These are phyloP conservation scores for Lutjanus campechanus DNA, from an alignment of 2,797 vertebrate species.

Conservation along the genomic window DNA sequence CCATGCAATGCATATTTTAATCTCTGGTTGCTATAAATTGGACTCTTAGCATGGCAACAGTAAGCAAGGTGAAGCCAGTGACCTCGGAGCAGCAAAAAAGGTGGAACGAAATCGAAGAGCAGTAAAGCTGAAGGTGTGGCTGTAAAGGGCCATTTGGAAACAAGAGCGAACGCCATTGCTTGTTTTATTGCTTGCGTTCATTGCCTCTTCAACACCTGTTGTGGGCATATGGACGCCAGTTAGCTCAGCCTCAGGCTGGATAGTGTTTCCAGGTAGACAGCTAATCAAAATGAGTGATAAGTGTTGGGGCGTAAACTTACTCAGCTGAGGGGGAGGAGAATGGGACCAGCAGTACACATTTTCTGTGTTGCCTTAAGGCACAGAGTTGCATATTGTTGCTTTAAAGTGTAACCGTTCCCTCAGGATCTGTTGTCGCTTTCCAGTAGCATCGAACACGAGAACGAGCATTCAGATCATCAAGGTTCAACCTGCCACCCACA, in stretches of 20 bases:
- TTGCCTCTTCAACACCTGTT: slow-evolving; percentile 66
- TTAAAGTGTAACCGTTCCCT: slow-evolving; percentile 38
- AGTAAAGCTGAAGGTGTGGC: slow-evolving; percentile 37
- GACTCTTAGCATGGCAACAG: not conserved
- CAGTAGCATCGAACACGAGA: slow-evolving; percentile 10
- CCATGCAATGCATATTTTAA: slow-evolving; percentile 16
- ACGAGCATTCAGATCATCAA: slow-evolving; percentile 38
- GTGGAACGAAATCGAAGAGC: not conserved
- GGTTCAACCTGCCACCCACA: slow-evolving; percentile 29
- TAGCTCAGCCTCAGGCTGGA: slow-evolving; percentile 57
- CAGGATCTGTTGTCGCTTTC: slow-evolving; percentile 27
- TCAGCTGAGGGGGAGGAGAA: slow-evolving; percentile 41
- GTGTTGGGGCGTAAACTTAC: slow-evolving; percentile 46
- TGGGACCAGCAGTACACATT: slow-evolving; percentile 25
- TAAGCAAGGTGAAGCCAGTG: not conserved
- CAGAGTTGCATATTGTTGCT: slow-evolving; percentile 21
- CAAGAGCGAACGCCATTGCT: slow-evolving; percentile 45
- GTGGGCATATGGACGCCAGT: slow-evolving; percentile 49
- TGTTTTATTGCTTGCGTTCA: slow-evolving; percentile 56
- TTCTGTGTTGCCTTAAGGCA: slow-evolving; percentile 20
- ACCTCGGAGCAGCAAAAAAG: slow-evolving; percentile 4
- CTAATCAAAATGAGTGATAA: slow-evolving; percentile 70
- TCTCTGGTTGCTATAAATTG: slow-evolving; percentile 6
- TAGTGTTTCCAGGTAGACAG: slow-evolving; percentile 53
- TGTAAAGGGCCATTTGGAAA: slow-evolving; percentile 54